phyloP scores from a whole-genome alignment of 23 tunicate genomes.

The Phallusia fumigata region DNA sequence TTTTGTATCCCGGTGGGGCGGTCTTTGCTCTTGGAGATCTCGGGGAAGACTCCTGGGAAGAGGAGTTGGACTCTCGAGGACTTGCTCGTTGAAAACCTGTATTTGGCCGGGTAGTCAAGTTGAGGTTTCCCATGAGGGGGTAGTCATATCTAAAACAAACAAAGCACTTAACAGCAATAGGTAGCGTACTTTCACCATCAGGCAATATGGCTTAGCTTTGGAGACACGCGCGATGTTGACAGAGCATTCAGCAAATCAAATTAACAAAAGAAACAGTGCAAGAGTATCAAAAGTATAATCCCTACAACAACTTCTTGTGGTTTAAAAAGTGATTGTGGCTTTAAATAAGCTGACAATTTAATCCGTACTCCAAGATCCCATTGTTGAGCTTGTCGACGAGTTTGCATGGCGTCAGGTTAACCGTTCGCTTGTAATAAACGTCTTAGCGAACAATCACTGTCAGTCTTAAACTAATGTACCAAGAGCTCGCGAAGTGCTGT shows the following conservation, averaged over 20 bases:
- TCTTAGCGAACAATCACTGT: background rate
- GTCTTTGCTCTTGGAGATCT: constrained; percentile 62
- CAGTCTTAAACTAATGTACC: background rate
- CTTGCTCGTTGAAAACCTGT: background rate
- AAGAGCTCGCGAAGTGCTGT: background rate
- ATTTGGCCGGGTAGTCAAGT: constrained; percentile 21
- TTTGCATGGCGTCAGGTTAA: background rate
- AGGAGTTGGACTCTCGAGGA: constrained; percentile 26
- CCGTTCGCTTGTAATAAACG: background rate
- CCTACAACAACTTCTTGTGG: background rate
- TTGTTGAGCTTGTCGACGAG: background rate
- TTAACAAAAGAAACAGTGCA: background rate
- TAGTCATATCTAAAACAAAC: constrained; percentile 5
- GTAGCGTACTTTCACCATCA: background rate
- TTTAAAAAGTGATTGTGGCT: background rate
- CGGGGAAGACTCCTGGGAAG: constrained; percentile 42
- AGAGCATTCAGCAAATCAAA: background rate
- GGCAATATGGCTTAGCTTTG: background rate
- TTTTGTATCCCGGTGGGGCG: constrained; percentile 77
- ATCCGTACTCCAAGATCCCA: constrained; percentile 11
- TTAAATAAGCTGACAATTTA: background rate
- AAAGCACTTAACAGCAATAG: background rate
- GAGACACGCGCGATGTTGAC: background rate
- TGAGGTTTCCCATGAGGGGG: constrained; percentile 4
- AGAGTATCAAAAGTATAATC: background rate